A percentile compares a stretch with the other conserved stretches of the same genome.
phyloP scores from a whole-genome alignment of 2,113 vertebrate species.

The Silurus glanis region DNA sequence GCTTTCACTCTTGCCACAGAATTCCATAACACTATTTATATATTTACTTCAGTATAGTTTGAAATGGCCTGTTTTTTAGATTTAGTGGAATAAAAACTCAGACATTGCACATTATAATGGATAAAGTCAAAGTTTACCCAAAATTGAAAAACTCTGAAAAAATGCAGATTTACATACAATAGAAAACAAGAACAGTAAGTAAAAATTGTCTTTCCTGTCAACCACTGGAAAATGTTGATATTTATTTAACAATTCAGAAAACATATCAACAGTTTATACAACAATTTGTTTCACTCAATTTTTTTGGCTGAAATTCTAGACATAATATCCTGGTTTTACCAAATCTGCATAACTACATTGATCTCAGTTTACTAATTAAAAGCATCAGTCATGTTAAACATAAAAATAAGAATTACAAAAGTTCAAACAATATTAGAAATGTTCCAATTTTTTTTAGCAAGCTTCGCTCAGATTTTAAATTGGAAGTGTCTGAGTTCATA shows the following conservation, averaged over 20 bases:
- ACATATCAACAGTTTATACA: not conserved
- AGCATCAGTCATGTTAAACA: not conserved
- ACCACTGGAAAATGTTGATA: too few species aligned
- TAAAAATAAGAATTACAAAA: not conserved
- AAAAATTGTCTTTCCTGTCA: too few species aligned
- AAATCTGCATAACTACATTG: not conserved
- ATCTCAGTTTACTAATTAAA: not conserved
- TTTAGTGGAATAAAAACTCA: too few species aligned
- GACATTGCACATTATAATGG: too few species aligned
- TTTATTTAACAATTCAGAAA: not conserved
- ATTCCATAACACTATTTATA: too few species aligned
- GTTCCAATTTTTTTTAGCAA: not conserved
- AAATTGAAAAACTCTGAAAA: too few species aligned
- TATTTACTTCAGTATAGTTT: too few species aligned
- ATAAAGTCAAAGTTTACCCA: too few species aligned
- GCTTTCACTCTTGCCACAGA: too few species aligned
- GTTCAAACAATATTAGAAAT: not conserved
- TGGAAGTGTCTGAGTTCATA: not conserved
- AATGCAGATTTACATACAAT: too few species aligned
- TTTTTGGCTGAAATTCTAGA: not conserved
- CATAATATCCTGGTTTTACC: not conserved
- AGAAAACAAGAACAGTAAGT: too few species aligned
- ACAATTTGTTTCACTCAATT: not conserved
- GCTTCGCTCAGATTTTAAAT: not conserved
- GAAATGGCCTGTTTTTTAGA: too few species aligned